Evolutionary conservation across 2,113 vertebrate species (phyloP), one percentile per base, ranked within the genome.

Genomic region (Microtus ochrogaster): DNA sequence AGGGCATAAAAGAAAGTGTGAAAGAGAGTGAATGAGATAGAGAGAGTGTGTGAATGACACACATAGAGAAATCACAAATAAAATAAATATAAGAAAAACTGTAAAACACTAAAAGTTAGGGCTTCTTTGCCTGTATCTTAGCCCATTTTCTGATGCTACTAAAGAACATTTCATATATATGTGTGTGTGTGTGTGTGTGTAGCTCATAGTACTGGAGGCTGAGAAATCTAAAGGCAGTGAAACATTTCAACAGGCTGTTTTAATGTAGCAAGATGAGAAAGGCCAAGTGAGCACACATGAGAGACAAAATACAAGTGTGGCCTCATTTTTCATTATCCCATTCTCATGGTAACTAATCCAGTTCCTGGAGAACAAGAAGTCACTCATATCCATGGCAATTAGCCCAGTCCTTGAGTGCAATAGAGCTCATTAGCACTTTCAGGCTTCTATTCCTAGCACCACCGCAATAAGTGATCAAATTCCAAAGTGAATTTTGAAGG

Each of bases 31-130:
- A 66, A 39, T 9, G 39, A 28, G 47, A 52, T 28, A 52, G 6
- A 79, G 3, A 33, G 33, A 13, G 61, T 47, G 84, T 19, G 10
- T 19, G n/a, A 17, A 21, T 58, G 55, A 58, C 19, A 58, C 58
- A 58, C 58, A n/a, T 26, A 33, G n/a, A 76, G 3, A 77, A 8
- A 65, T 58, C 14, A 63, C 22, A 63, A 61, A 83, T 55, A 63
- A 61, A 83, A 63, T 24, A 63, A 63, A 41, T 28, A 83, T 17
- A 72, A 39, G 39, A 28, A 90, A 72, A 85, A 90, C 19, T 77
- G 4, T 26, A 77, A 92, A 88, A 30, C 24, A 92, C 44, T 92
- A 36, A 52, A 95, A 92, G 16, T 86, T 90, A 82, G 24, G 47
- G 19, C 39, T 39, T 66, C 11, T 65, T 76, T 28, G 90, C 39